Base-by-base conservation (phyloP, 1,140 invertebrate species). In the Achatina immaculata region DNA sequence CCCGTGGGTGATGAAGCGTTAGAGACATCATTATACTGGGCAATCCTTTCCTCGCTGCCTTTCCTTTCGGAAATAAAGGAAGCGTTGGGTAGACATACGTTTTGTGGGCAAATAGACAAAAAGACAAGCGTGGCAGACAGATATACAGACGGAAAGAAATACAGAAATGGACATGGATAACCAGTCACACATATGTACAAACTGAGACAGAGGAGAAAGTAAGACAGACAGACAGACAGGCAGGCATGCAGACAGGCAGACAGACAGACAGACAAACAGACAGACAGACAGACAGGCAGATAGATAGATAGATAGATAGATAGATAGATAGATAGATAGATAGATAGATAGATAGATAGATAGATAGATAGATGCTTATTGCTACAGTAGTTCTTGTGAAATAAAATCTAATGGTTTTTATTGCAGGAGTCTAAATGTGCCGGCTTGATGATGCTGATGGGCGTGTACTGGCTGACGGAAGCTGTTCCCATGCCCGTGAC, bases 351-450 rank as follows among this genome's bases (percentile, higher is more conserved):
- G 11, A 14, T 14, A 14, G 24, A 51, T 11, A 51, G 11, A 14
- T 11, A 51, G 11, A 14, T 11, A 14, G 24, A 51, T 14, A 51
- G 24, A 51, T 24, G 24, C 24, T 51, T 11, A 51, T 51, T 51
- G 48, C 24, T 51, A 14, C 24, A 51, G 24, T 24, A 51, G 11
- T 51, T 11, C 24, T 51, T 51, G 48, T 51, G 24, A 51, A n/a
- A n/a, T n/a, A n/a, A n/a, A n/a, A n/a, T n/a, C n/a, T n/a, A n/a
- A n/a, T n/a, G n/a, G n/a, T 21, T 43, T 38, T 43, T 42, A 14
- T 24, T 42, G n/a, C 68, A 71, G 68, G 68, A 71, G n/a, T 43
- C 40, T 16, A 71, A 71, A 71, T 71, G 68, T 43, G 68, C 34
- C 14, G 21, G 24, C 24, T 1, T 71, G 14, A 40, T 71, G 11